Conservation (phyloP, 2,888 invertebrate genomes). For the Cataglyphis cursor region DNA sequence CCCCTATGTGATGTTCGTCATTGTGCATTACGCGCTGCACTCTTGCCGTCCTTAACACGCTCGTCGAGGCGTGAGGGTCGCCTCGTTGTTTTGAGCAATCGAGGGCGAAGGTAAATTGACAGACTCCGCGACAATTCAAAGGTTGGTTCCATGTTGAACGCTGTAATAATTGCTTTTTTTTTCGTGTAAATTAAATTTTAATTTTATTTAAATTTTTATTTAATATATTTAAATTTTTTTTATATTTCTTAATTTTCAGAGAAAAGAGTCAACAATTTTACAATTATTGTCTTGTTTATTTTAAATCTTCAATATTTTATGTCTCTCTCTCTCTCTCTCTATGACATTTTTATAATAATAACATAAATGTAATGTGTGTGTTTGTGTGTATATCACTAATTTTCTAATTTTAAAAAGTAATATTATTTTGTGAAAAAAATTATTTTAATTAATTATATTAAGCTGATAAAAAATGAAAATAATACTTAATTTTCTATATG, state of each 20-base stretch:
- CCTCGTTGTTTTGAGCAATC: slow-evolving; percentile 74
- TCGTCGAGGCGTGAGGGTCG: slow-evolving; percentile 66
- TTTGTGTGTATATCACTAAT: background rate
- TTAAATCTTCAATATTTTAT: background rate
- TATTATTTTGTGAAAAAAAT: background rate
- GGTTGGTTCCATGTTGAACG: slow-evolving; percentile 50
- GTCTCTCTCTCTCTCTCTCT: background rate
- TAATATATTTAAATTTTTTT: background rate
- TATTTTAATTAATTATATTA: background rate
- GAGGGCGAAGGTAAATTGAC: slow-evolving; percentile 74
- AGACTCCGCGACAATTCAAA: slow-evolving; percentile 66
- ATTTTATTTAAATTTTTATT: background rate
- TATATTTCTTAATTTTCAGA: background rate
- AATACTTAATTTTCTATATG: background rate
- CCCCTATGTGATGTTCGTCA: slow-evolving; percentile 65
- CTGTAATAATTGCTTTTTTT: slow-evolving; percentile 48
- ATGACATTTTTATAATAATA: background rate
- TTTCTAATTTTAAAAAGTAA: slow-evolving; percentile 16
- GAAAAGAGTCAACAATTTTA: background rate
- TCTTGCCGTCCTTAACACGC: slow-evolving; percentile 71
- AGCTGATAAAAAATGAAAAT: background rate
- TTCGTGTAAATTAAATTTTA: background rate
- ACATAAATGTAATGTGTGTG: background rate
- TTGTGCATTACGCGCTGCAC: slow-evolving; percentile 72
- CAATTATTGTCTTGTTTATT: background rate